Conservation (phyloP, 2,888 invertebrate species). For the Junonia oenone region DNA sequence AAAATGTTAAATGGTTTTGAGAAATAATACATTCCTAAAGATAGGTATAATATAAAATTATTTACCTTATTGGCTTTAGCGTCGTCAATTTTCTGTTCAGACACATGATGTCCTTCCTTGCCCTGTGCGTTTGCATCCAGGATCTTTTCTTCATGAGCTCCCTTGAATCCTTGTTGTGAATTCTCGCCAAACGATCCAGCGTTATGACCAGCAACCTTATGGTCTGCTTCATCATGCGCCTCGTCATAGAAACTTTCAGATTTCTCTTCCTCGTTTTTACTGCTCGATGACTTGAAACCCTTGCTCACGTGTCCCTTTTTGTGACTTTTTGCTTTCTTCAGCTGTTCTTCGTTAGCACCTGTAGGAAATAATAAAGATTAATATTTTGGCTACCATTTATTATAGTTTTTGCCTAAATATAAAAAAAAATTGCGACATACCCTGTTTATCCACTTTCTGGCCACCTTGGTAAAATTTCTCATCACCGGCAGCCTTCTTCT, state of each 20-base stretch:
- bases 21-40: background rate
- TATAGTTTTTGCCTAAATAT: too few species aligned
- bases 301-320: constrained; percentile 83
- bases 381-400: background rate
- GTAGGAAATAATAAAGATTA: constrained; percentile 10
- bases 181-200: constrained; percentile 80
- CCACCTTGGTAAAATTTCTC: constrained; percentile 80
- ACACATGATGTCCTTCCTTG: constrained; percentile 80
- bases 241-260: constrained; percentile 83
- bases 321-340: constrained; percentile 79
- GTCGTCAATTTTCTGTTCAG: constrained; percentile 77
- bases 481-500: constrained; percentile 80
- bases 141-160: constrained; percentile 79
- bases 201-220: constrained; percentile 77
- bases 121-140: constrained; percentile 78
- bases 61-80: constrained; percentile 79
- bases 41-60: background rate
- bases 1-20: background rate
- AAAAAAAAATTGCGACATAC: too few species aligned
- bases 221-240: constrained; percentile 82
- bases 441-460: constrained; percentile 78
- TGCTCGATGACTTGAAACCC: constrained; percentile 83
- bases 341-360: constrained; percentile 76
- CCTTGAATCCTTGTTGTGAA: constrained; percentile 77
- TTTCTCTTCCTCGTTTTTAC: constrained; percentile 83